phyloP scores from a whole-genome alignment of 2,113 vertebrate genomes.

The Hipposideros armiger region DNA sequence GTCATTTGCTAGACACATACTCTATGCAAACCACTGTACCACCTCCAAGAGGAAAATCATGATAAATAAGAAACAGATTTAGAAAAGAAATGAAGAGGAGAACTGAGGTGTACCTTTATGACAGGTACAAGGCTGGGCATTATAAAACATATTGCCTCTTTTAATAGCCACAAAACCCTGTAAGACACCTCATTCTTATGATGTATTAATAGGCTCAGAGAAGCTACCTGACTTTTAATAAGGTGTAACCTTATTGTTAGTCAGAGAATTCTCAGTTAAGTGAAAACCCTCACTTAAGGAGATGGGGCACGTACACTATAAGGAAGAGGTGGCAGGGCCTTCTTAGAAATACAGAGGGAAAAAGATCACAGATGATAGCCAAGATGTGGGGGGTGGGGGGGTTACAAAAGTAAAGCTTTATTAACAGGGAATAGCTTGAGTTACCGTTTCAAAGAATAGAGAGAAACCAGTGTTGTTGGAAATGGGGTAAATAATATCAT shows the following conservation, averaged over 20 bases:
- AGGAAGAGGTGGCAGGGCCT: not conserved
- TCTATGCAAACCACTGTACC: not conserved
- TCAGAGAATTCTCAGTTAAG: not conserved
- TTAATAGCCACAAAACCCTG: not conserved
- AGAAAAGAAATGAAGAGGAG: not conserved
- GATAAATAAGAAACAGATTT: not conserved
- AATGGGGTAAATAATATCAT: not conserved
- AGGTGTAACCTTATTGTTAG: not conserved
- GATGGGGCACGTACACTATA: not conserved
- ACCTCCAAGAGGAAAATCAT: not conserved
- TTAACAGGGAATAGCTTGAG: not conserved
- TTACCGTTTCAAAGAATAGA: not conserved
- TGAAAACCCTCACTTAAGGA: not conserved
- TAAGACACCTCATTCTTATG: not conserved
- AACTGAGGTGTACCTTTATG: not conserved
- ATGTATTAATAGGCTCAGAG: not conserved
- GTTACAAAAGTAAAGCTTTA: not conserved
- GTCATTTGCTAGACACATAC: not conserved
- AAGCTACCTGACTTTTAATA: not conserved
- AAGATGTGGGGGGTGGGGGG: not conserved
- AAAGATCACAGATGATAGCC: not conserved
- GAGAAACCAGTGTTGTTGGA: not conserved
- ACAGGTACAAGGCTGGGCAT: not conserved
- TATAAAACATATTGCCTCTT: not conserved
- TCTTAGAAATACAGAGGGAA: not conserved